A percentile compares a stretch with the other conserved stretches of the same genome.
These are phyloP conservation scores for Pseudochirops cupreus DNA, from an alignment of 2,797 vertebrate genomes.

Conservation along the genomic window DNA sequence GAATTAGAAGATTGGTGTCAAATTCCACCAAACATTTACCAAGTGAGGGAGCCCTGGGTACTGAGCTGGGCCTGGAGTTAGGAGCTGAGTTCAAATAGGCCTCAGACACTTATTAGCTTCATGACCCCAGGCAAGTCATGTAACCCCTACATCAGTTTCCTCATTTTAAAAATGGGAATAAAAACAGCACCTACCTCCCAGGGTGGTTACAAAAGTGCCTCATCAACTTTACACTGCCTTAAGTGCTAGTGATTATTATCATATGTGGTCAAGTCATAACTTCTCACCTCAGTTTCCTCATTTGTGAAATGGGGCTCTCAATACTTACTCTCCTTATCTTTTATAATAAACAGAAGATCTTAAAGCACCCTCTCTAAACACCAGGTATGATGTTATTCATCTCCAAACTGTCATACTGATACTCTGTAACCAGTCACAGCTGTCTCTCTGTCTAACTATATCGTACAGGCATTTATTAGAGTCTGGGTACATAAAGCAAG, in stretches of 20 bases:
- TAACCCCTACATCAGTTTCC: not conserved
- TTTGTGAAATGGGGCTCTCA: not conserved
- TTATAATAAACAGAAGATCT: not conserved
- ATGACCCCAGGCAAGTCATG: not conserved
- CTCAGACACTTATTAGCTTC: not conserved
- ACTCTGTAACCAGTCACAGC: not conserved
- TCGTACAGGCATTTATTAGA: not conserved
- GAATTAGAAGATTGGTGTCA: not conserved
- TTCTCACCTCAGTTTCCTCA: not conserved
- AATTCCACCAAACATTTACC: not conserved
- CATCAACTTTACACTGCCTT: not conserved
- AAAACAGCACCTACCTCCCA: not conserved
- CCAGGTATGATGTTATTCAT: not conserved
- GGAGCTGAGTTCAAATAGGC: not conserved
- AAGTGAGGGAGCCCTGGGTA: not conserved
- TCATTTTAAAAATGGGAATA: not conserved
- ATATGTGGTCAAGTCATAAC: not conserved
- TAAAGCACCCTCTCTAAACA: not conserved
- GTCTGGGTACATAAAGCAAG: not conserved
- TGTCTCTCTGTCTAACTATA: not conserved
- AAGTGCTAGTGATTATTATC: not conserved
- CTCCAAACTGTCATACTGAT: not conserved
- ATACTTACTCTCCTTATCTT: not conserved
- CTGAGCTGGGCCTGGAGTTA: not conserved
- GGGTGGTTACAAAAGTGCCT: not conserved